Percentiles rank a stretch among this genome's conserved stretches.
Evolutionary conservation across 2,797 vertebrate species (phyloP).

Genomic region (Sebastes hubbsi): DNA sequence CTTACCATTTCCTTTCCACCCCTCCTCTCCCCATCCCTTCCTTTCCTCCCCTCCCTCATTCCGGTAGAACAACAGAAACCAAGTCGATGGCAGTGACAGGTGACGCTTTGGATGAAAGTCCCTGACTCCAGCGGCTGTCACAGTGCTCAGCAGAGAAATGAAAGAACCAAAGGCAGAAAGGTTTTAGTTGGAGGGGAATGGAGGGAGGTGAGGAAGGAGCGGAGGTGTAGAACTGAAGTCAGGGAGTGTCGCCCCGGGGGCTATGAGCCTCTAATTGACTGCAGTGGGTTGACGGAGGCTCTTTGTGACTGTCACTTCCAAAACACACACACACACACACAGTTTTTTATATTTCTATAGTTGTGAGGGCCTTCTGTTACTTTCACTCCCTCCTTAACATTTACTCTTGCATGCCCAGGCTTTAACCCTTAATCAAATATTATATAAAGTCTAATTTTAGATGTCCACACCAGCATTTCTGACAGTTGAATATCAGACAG

Average conservation of each 20-base stretch:
- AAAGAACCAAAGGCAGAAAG: constrained; percentile 45
- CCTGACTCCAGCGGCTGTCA: constrained; percentile 57
- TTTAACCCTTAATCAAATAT: neutral
- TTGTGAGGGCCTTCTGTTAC: constrained; percentile 12
- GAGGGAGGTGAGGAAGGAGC: constrained; percentile 38
- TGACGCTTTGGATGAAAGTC: constrained; percentile 67
- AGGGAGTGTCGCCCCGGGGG: constrained; percentile 46
- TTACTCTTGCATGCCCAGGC: neutral
- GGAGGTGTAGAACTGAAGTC: constrained; percentile 57
- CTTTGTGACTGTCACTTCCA: constrained; percentile 56
- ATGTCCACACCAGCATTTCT: neutral
- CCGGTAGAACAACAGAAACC: constrained; percentile 57
- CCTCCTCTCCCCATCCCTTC: neutral
- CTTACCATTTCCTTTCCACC: neutral
- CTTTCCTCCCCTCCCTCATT: constrained; percentile 4
- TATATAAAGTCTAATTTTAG: neutral
- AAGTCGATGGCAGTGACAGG: constrained; percentile 59
- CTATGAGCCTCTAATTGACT: constrained; percentile 66
- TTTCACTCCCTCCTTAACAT: neutral
- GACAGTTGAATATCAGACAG: neutral
- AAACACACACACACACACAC: neutral
- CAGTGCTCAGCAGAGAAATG: constrained; percentile 33
- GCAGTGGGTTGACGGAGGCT: constrained; percentile 53
- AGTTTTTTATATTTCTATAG: constrained; percentile 4
- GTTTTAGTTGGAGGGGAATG: constrained; percentile 43